Conservation (phyloP, 1,140 invertebrate species). For the Proales similis region DNA sequence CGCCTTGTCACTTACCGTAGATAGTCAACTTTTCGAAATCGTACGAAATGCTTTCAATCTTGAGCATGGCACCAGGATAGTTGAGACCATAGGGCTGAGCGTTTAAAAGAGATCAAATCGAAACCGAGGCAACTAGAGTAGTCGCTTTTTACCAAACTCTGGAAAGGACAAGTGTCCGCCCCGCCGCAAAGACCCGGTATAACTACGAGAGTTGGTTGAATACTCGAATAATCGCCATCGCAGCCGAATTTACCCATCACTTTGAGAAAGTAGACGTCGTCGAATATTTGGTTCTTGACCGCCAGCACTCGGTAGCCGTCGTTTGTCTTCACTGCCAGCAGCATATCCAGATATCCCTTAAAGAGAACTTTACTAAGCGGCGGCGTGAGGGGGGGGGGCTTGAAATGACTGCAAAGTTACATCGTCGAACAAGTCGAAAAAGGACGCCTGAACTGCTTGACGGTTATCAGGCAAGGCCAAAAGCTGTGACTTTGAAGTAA, state of each 20-base stretch:
- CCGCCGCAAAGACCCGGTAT: background rate
- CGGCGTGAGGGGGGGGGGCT: background rate
- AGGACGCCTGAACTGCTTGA: slow-evolving; percentile 70
- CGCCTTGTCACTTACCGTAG: slow-evolving; percentile 40
- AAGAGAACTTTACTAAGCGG: slow-evolving; percentile 26
- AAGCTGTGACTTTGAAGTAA: slow-evolving; percentile 66
- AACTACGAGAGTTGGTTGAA: background rate
- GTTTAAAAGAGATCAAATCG: background rate
- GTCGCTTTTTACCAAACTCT: slow-evolving; percentile 53
- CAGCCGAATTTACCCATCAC: slow-evolving; percentile 56
- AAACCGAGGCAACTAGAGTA: slow-evolving; percentile 45
- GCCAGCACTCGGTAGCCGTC: slow-evolving; percentile 61
- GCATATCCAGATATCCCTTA: slow-evolving; percentile 47
- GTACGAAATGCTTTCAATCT: slow-evolving; percentile 65
- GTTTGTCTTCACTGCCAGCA: slow-evolving; percentile 43
- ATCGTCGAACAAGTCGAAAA: slow-evolving; percentile 83
- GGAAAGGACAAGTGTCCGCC: background rate
- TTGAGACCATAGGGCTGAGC: slow-evolving; percentile 73
- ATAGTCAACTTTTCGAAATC: slow-evolving; percentile 42
- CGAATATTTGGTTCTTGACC: slow-evolving; percentile 77
- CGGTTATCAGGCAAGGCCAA: slow-evolving; percentile 59
- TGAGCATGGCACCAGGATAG: slow-evolving; percentile 75
- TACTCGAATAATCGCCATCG: background rate
- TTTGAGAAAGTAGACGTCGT: slow-evolving; percentile 90
- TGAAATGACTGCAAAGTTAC: slow-evolving; percentile 46